These are phyloP conservation scores for Alosa sapidissima DNA, from an alignment of 2,797 vertebrate genomes.

Conservation along the genomic window DNA sequence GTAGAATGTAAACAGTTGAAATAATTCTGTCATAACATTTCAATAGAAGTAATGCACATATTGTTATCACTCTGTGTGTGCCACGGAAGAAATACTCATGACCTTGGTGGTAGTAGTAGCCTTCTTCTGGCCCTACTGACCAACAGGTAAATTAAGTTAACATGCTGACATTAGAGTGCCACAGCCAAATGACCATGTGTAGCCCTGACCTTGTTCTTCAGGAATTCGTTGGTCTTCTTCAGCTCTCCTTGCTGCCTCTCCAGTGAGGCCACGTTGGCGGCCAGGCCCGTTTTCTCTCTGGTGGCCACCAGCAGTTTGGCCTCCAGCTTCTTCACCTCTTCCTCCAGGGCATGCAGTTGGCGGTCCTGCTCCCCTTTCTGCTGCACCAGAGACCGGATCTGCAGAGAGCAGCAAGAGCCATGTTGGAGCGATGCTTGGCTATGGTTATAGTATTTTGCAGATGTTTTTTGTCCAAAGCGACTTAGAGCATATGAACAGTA, in stretches of 20 bases:
- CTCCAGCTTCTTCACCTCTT: conserved; percentile 84
- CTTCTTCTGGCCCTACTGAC: too few species aligned
- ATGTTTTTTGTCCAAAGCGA: too few species aligned
- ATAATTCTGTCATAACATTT: too few species aligned
- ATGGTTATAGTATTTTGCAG: too few species aligned
- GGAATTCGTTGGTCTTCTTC: conserved; percentile 84
- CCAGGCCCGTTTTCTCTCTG: conserved; percentile 85
- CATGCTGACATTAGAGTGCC: too few species aligned
- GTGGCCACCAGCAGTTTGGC: conserved; percentile 81
- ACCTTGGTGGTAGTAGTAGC: too few species aligned
- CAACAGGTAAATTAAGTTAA: too few species aligned
- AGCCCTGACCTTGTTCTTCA: conserved; percentile 88
- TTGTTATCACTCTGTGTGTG: neutral
- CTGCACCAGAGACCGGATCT: conserved; percentile 88
- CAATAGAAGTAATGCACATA: neutral
- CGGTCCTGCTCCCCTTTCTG: conserved; percentile 86
- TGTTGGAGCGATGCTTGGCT: neutral
- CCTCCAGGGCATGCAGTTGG: conserved; percentile 76
- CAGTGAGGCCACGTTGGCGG: conserved; percentile 79
- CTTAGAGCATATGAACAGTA: too few species aligned
- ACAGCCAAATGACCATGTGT: neutral
- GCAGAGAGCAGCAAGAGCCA: conserved; percentile 10
- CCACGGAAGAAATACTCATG: neutral
- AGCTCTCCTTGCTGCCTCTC: conserved; percentile 86
- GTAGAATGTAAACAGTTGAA: too few species aligned